Conservation (phyloP, 2,797 vertebrate genomes). For the Australoheros facetus region DNA sequence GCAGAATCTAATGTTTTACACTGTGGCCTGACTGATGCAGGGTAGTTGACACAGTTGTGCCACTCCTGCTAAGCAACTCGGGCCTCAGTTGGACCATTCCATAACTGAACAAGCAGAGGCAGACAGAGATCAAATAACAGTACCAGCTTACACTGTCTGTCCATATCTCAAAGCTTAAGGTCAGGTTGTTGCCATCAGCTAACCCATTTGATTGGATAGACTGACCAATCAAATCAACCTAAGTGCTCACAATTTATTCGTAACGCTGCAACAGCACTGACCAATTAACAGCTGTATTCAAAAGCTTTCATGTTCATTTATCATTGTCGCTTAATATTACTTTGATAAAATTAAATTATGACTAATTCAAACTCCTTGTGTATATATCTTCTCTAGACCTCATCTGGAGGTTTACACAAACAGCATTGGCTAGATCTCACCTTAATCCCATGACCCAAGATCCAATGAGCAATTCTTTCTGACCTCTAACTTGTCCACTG, state of each 20-base stretch:
- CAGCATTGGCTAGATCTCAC: not conserved
- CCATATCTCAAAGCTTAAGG: not conserved
- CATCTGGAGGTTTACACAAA: not conserved
- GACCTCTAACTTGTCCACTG: conserved; percentile 31
- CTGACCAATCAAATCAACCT: not conserved
- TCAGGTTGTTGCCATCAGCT: not conserved
- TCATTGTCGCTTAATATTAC: not conserved
- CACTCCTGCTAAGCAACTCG: conserved; percentile 45
- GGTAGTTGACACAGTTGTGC: conserved; percentile 56
- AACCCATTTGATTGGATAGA: not conserved
- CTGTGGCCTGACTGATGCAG: conserved; percentile 57
- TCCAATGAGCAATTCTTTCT: conserved; percentile 1
- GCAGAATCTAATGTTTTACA: conserved; percentile 19
- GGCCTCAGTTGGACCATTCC: conserved; percentile 35
- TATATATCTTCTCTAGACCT: not conserved
- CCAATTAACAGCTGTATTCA: not conserved
- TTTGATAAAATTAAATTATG: not conserved
- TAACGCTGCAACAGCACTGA: not conserved
- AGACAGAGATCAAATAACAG: conserved; percentile 13
- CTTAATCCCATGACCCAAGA: not conserved
- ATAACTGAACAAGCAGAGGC: not conserved
- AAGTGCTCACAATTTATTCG: not conserved
- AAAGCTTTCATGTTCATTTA: not conserved
- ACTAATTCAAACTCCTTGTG: not conserved
- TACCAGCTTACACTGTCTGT: not conserved